Percentiles rank a stretch among this genome's conserved stretches.
phyloP scores from a whole-genome alignment of 1,140 invertebrate genomes.

The Melipona quadrifasciata region DNA sequence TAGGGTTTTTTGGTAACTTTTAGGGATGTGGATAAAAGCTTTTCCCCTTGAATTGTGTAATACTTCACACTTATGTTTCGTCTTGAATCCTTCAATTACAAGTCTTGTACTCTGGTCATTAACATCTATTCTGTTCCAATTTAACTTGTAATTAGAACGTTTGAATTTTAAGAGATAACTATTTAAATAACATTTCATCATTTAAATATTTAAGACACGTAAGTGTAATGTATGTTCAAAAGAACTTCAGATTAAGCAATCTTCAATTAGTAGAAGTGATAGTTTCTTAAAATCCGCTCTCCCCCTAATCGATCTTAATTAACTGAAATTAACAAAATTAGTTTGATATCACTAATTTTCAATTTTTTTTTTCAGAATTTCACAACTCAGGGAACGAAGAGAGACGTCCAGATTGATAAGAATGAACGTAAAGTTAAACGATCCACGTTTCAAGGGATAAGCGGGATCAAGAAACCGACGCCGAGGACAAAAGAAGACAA shows the following conservation, averaged over 20 bases:
- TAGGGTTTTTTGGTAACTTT: not conserved
- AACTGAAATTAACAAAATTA: not conserved
- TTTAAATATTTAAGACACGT: not conserved
- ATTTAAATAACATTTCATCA: too few species aligned
- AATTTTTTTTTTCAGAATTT: not conserved
- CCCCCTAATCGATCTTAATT: fast-evolving
- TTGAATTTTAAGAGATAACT: not conserved
- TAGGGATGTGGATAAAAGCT: not conserved
- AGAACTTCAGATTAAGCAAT: not conserved
- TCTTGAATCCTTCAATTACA: not conserved
- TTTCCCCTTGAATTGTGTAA: not conserved
- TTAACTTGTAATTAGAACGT: not conserved
- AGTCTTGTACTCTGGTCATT: not conserved
- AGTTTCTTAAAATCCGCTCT: not conserved
- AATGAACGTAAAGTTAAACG: not conserved
- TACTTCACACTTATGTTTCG: not conserved
- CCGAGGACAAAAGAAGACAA: not conserved
- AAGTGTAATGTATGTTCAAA: not conserved
- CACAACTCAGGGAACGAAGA: not conserved
- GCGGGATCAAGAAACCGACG: not conserved
- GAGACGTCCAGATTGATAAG: not conserved
- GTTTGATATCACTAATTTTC: not conserved
- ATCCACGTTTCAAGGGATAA: not conserved
- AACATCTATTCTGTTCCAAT: too few species aligned
- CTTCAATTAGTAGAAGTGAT: fast-evolving